Base-by-base conservation (phyloP, 2,113 vertebrate species). In the Catharus minimus region DNA sequence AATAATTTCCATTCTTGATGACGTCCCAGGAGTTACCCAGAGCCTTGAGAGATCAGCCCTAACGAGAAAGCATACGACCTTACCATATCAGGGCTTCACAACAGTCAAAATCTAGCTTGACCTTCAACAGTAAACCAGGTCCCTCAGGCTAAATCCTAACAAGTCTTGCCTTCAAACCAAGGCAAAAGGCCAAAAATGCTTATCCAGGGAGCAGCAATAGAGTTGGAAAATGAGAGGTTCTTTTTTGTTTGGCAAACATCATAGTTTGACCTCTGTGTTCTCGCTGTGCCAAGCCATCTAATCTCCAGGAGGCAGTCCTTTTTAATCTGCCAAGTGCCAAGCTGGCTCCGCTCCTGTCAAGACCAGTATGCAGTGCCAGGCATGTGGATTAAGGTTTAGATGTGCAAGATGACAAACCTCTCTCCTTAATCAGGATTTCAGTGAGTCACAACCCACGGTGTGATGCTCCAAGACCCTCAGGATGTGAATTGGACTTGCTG, bases 171-270 rank as follows among this genome's bases (percentile, higher is more conserved):
- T 96, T 95, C 92, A 89, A 95, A 95, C 81, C 77, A 74, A 92
- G 95, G 90, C 88, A 95, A 90, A 95, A 93, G 83, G 92, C 95
- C 95, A 96, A 95, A 88, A 95, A 93, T 74, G 81, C 89, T 95
- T 93, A 89, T 87, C 88, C 66, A 92, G 92, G 86, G 90, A 95
- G 55, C 89, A 73, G 74, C 11, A 3, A 89, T 19, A 82, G 77
- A 86, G 50, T 38, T 44, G 77, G 86, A 89, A 93, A 94, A 95
- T 69, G 77, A 93, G 78, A 82, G 66, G 53, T 69, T 95, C 90
- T 82, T 90, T 93, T 90, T 41, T 68, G 74, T 81, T 85, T 94
- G 81, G 93, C 93, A 95, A 93, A 87, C 89, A 85, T 84, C 5
- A 4, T 82, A 55, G 74, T 58, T 90, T 96, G 95, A 95, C 90